Evolutionary conservation across 1,140 invertebrate genomes (phyloP).

Genomic region (Pachyrhynchus sulphureomaculatus): DNA sequence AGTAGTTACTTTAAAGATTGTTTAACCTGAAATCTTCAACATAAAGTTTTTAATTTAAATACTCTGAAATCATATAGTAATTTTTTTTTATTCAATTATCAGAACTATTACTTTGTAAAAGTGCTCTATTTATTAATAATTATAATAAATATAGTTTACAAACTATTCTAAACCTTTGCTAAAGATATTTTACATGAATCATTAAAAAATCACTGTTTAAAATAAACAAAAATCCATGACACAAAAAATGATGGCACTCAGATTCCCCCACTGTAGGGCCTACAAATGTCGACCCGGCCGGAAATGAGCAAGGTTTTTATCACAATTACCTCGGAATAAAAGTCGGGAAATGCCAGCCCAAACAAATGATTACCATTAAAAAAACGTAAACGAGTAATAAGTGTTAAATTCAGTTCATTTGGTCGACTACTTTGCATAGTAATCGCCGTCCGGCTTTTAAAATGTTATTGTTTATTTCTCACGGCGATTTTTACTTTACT

Average conservation of each 20-base stretch:
- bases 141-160: too few relatives aligned
- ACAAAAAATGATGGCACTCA: conserved; percentile 6
- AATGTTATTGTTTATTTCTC: conserved; percentile 34
- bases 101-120: too few relatives aligned
- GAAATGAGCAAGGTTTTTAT: conserved; percentile 33
- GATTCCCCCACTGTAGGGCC: not conserved
- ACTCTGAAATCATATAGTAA: too few relatives aligned
- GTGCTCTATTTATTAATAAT: too few relatives aligned
- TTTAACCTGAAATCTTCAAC: too few relatives aligned
- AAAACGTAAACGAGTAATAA: conserved; percentile 9
- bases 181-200: too few relatives aligned
- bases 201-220: too few relatives aligned
- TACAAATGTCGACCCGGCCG: conserved; percentile 20
- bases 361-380: conserved; percentile 3
- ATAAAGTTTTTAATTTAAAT: too few relatives aligned
- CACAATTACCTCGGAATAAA: conserved; percentile 30
- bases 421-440: conserved; percentile 28
- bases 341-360: conserved; percentile 24
- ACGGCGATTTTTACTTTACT: conserved; percentile 21
- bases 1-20: too few relatives aligned
- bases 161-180: too few relatives aligned
- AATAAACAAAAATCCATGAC: conserved; percentile 9
- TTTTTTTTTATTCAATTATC: too few relatives aligned
- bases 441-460: conserved; percentile 29
- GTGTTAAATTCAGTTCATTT: conserved; percentile 17